phyloP scores from a whole-genome alignment of 2,113 vertebrate species.

The Grammomys dolichurus region DNA sequence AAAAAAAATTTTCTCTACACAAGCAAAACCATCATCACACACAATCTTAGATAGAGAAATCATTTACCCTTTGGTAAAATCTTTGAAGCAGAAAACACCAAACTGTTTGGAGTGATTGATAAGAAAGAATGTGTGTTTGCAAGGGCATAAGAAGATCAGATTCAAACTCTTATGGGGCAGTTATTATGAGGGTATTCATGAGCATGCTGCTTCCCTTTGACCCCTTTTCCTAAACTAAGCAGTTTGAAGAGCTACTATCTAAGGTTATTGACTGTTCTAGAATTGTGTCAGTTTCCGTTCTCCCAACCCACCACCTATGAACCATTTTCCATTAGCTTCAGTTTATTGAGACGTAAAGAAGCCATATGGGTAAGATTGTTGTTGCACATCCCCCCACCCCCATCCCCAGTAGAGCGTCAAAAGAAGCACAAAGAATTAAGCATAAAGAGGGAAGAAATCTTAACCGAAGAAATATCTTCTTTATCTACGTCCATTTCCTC shows the following conservation, averaged over 20 bases:
- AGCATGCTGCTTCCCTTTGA: background rate
- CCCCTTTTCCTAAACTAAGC: background rate
- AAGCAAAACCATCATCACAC: background rate
- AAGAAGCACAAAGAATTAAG: slow-evolving; percentile 80
- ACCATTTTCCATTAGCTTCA: background rate
- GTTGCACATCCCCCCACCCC: slow-evolving; percentile 3
- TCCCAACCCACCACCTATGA: background rate
- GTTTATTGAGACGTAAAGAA: slow-evolving; percentile 6
- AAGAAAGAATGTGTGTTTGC: background rate
- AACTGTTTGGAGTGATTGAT: background rate
- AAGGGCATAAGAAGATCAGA: background rate
- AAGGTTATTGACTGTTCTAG: background rate
- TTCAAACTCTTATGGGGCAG: background rate
- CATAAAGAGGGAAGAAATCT: slow-evolving; percentile 84
- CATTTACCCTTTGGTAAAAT: background rate
- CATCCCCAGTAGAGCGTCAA: slow-evolving; percentile 51
- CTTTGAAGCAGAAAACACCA: background rate
- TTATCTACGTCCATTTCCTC: slow-evolving; percentile 90
- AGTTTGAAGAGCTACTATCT: background rate
- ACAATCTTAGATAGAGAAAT: slow-evolving; percentile 14
- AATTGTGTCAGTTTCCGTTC: background rate
- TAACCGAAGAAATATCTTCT: slow-evolving; percentile 89
- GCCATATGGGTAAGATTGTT: background rate
- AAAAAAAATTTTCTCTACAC: background rate
- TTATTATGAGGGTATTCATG: background rate